Conservation (phyloP, 2,797 vertebrate species). For the Hybognathus amarus region DNA sequence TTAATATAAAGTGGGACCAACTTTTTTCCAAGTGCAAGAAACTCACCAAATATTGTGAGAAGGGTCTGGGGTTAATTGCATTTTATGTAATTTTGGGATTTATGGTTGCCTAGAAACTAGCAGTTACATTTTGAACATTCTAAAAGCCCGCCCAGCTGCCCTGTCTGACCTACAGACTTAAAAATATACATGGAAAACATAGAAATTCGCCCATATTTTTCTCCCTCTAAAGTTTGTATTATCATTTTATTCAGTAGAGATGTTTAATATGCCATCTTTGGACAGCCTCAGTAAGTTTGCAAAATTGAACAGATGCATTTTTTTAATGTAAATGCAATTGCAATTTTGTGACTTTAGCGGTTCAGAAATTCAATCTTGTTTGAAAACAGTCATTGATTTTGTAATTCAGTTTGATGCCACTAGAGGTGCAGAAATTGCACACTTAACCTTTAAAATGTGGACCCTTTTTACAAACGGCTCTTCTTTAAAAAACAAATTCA, state of each 20-base stretch:
- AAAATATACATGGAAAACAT: not conserved
- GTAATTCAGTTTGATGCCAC: not conserved
- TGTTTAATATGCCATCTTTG: not conserved
- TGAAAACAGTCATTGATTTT: not conserved
- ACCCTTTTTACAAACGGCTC: not conserved
- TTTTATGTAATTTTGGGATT: slow-evolving; percentile 23
- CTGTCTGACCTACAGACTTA: not conserved
- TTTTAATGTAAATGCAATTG: too few relatives aligned
- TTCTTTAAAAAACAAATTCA: not conserved
- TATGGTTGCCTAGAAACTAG: not conserved
- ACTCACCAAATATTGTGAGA: not conserved
- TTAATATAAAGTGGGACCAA: too few relatives aligned
- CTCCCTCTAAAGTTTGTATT: not conserved
- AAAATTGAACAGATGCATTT: not conserved
- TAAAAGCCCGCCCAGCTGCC: not conserved
- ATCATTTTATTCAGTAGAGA: not conserved
- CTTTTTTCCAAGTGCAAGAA: slow-evolving; percentile 1
- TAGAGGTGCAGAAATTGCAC: not conserved
- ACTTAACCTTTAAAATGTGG: not conserved
- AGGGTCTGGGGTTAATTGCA: slow-evolving; percentile 3
- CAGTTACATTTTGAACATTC: not conserved
- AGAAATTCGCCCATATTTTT: not conserved
- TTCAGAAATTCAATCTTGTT: not conserved
- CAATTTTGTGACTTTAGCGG: not conserved
- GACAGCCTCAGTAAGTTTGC: not conserved